Conservation (phyloP, 2,888 invertebrate genomes). For the Chrysina gloriosa region DNA sequence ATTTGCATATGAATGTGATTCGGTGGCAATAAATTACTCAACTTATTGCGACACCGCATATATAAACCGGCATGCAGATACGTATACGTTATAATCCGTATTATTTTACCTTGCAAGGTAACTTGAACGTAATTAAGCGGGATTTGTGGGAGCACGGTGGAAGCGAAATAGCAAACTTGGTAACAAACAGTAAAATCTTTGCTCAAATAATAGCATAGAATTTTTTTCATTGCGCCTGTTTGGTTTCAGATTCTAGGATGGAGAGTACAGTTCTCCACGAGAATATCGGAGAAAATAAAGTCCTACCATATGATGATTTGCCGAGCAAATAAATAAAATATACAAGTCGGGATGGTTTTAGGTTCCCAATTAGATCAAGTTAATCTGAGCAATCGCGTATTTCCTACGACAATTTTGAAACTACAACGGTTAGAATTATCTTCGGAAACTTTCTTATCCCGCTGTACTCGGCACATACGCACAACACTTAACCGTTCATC, state of each 20-base stretch:
- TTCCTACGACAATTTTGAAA: no score
- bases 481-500: conserved; percentile 24
- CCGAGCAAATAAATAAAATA: no score
- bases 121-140: conserved; percentile 15
- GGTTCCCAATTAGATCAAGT: no score
- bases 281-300: no score
- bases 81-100: conserved; percentile 19
- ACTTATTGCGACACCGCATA: conserved; percentile 36
- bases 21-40: conserved; percentile 41
- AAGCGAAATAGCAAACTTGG: not conserved
- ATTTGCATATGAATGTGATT: conserved; percentile 43
- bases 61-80: not conserved
- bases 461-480: conserved; percentile 8
- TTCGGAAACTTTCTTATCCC: not conserved
- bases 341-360: no score
- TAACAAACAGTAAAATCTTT: not conserved
- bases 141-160: not conserved
- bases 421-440: no score
- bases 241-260: no score
- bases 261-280: no score
- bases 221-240: not conserved
- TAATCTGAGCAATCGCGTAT: no score
- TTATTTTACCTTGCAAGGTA: conserved; percentile 39
- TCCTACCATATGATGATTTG: no score
- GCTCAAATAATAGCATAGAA: not conserved